Percentiles rank a stretch among this genome's conserved stretches.
Conservation (phyloP, 1,140 invertebrate species). For the Tetramorium alpestre region DNA sequence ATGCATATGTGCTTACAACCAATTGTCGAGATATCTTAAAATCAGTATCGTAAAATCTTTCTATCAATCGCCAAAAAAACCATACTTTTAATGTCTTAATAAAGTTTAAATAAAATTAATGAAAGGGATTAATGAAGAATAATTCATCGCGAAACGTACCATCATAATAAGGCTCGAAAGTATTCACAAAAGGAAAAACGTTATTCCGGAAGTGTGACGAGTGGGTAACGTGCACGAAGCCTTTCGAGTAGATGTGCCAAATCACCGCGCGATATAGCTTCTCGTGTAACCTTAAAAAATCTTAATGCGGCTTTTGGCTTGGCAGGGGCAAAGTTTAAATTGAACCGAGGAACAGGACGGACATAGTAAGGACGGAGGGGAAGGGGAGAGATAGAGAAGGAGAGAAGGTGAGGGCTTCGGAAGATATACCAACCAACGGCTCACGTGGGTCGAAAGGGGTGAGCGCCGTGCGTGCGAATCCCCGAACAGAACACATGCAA, state of each 20-base stretch:
- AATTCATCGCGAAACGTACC: neutral
- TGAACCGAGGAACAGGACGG: constrained; percentile 79
- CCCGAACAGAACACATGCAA: constrained; percentile 82
- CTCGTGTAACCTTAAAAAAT: constrained; percentile 84
- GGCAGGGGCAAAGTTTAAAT: constrained; percentile 84
- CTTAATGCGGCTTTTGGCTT: constrained; percentile 83
- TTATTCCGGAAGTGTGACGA: constrained; percentile 35
- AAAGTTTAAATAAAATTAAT: neutral
- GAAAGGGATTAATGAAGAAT: neutral
- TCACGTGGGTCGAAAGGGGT: constrained; percentile 73
- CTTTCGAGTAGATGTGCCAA: constrained; percentile 63
- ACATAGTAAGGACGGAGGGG: constrained; percentile 73
- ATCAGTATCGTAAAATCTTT: neutral
- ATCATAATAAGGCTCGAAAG: neutral
- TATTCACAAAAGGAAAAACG: constrained; percentile 21
- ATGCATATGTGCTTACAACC: constrained; percentile 24
- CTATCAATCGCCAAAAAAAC: neutral
- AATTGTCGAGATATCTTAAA: neutral
- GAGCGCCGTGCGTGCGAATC: constrained; percentile 82
- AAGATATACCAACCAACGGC: constrained; percentile 79
- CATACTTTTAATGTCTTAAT: neutral
- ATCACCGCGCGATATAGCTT: constrained; percentile 57
- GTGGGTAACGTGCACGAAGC: constrained; percentile 51
- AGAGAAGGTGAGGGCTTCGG: constrained; percentile 76
- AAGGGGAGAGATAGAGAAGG: constrained; percentile 66